phyloP scores from a whole-genome alignment of 2,888 invertebrate species.

The Tubulanus polymorphus region DNA sequence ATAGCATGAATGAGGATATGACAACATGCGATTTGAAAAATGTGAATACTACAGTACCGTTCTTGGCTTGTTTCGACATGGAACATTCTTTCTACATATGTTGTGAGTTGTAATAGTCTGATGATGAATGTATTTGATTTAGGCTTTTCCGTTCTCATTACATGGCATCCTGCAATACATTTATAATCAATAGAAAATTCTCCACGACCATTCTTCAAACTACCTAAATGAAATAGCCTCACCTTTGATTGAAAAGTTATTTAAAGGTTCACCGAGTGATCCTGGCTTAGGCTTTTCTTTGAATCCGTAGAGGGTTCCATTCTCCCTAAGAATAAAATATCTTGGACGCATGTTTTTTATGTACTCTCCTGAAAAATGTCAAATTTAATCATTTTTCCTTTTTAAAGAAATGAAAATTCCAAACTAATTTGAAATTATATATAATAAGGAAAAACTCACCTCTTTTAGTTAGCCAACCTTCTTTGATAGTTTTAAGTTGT shows the following conservation, averaged over 20 bases:
- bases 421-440: no score
- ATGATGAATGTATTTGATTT: conserved; percentile 95
- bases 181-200: no score
- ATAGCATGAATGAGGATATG: no score
- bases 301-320: conserved; percentile 93
- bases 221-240: no score
- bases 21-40: no score
- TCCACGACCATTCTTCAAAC: no score
- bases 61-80: conserved; percentile 86
- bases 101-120: conserved; percentile 94
- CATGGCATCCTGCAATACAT: conserved; percentile 78
- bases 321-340: conserved; percentile 90
- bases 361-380: conserved; percentile 84
- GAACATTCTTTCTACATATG: conserved; percentile 96
- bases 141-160: conserved; percentile 93
- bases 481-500: conserved; percentile 78
- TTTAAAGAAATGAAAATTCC: no score
- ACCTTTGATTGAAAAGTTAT: conserved; percentile 95
- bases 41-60: no score
- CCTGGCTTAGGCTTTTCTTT: conserved; percentile 83
- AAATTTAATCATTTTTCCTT: no score
- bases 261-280: conserved; percentile 71
- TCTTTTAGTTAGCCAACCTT: conserved; percentile 93
- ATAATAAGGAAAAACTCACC: no score
- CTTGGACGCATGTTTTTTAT: conserved; percentile 97